Percentiles rank a stretch among this genome's conserved stretches.
These are phyloP conservation scores for Platysteira castanea DNA, from an alignment of 2,113 vertebrate species.

Conservation along the genomic window DNA sequence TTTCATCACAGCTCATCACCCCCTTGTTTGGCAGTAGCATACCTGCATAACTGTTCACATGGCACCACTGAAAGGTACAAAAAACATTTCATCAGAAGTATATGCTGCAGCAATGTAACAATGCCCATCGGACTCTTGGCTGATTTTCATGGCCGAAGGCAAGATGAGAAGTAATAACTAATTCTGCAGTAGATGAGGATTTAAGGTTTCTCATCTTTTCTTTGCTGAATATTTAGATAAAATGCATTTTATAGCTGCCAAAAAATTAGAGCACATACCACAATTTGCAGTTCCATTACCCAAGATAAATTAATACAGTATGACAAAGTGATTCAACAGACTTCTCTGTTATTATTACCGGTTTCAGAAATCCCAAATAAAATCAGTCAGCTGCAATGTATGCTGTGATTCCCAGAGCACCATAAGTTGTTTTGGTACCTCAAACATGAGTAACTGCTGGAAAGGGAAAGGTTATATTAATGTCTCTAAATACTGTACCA, in stretches of 20 bases:
- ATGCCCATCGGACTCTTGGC: background rate
- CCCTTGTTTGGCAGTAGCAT: background rate
- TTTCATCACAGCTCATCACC: background rate
- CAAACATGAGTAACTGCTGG: background rate
- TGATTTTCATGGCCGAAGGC: constrained; percentile 12
- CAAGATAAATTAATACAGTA: constrained; percentile 55
- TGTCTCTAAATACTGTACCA: background rate
- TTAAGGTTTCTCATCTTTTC: constrained; percentile 38
- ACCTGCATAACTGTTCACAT: background rate
- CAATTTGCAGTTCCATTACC: constrained; percentile 56
- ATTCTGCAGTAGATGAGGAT: constrained; percentile 30
- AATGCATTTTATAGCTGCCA: constrained; percentile 33
- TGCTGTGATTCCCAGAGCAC: background rate
- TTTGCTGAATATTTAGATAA: constrained; percentile 47
- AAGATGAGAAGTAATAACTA: constrained; percentile 15
- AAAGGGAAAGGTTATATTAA: background rate
- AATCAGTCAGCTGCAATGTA: constrained; percentile 16
- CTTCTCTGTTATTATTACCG: constrained; percentile 40
- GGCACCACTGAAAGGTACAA: background rate
- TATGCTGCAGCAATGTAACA: background rate
- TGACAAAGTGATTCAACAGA: constrained; percentile 52
- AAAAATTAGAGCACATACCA: constrained; percentile 10
- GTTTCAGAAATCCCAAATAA: constrained; percentile 43
- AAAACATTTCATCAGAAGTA: background rate
- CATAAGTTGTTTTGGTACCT: background rate